A percentile compares a stretch with the other conserved stretches of the same genome.
Conservation (phyloP, 1,140 invertebrate species). For the Solen grandis region DNA sequence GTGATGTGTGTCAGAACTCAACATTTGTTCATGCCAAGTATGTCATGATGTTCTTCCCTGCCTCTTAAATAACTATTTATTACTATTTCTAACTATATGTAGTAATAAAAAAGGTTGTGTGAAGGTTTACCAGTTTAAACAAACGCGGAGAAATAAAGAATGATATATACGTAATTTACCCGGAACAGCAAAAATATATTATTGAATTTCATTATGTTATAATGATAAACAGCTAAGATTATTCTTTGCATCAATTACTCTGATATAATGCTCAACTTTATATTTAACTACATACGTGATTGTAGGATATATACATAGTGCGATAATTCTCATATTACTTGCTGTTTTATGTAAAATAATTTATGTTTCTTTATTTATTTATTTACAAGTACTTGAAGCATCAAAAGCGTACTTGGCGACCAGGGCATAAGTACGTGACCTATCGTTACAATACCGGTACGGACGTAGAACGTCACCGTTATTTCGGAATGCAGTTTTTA, state of each 20-base stretch:
- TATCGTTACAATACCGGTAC: conserved; percentile 42
- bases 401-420: conserved; percentile 44
- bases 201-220: neutral
- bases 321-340: neutral
- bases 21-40: too few relatives aligned
- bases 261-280: neutral
- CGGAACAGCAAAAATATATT: too few relatives aligned
- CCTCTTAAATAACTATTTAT: too few relatives aligned
- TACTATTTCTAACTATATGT: too few relatives aligned
- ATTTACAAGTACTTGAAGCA: conserved; percentile 38
- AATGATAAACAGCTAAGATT: neutral
- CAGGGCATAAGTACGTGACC: conserved; percentile 27
- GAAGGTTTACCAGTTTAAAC: too few relatives aligned
- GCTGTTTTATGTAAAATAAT: neutral
- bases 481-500: too few relatives aligned
- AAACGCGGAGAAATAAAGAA: too few relatives aligned
- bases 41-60: too few relatives aligned
- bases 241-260: neutral
- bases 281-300: neutral
- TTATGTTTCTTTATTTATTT: conserved; percentile 17
- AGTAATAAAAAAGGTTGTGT: too few relatives aligned
- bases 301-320: neutral
- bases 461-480: too few relatives aligned
- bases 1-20: too few relatives aligned
- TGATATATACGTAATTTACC: too few relatives aligned